Conservation (phyloP, 2,797 vertebrate species). For the Bovichtus variegatus region DNA sequence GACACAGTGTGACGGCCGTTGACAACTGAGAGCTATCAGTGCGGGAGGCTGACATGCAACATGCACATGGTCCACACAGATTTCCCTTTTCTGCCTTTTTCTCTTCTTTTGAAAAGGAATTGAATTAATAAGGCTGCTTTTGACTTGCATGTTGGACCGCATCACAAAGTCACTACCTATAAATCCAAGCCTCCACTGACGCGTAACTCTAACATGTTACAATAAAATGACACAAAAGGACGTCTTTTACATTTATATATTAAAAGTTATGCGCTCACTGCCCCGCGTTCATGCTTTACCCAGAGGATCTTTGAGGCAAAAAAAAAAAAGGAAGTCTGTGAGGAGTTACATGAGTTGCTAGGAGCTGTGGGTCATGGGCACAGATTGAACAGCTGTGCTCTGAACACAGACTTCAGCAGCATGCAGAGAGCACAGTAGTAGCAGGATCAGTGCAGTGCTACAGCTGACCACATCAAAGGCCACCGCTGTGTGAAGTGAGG, state of each 20-base stretch:
- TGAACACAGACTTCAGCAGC: slow-evolving; percentile 33
- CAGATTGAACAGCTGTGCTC: slow-evolving; percentile 66
- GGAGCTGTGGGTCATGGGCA: slow-evolving; percentile 49
- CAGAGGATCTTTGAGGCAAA: slow-evolving; percentile 3
- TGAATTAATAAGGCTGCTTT: slow-evolving; percentile 40
- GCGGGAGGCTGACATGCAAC: slow-evolving; percentile 33
- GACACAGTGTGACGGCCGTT: slow-evolving; percentile 11
- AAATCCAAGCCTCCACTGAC: background rate
- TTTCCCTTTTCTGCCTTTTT: background rate
- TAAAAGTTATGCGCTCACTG: background rate
- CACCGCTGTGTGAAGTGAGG: slow-evolving; percentile 54
- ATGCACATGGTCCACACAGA: background rate
- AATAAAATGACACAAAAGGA: background rate
- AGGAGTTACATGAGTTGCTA: slow-evolving; percentile 33
- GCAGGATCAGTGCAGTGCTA: slow-evolving; percentile 52
- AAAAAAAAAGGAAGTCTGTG: slow-evolving; percentile 40
- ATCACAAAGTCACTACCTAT: slow-evolving; percentile 13
- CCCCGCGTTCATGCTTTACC: background rate
- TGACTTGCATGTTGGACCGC: slow-evolving; percentile 21
- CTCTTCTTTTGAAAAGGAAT: slow-evolving; percentile 43
- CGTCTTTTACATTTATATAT: slow-evolving; percentile 2
- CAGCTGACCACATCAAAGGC: slow-evolving; percentile 72
- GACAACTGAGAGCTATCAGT: slow-evolving; percentile 30
- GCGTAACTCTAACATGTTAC: background rate
- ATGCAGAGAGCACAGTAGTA: slow-evolving; percentile 35